phyloP scores from a whole-genome alignment of 2,888 invertebrate species.

The Holacanthella duospinosa region DNA sequence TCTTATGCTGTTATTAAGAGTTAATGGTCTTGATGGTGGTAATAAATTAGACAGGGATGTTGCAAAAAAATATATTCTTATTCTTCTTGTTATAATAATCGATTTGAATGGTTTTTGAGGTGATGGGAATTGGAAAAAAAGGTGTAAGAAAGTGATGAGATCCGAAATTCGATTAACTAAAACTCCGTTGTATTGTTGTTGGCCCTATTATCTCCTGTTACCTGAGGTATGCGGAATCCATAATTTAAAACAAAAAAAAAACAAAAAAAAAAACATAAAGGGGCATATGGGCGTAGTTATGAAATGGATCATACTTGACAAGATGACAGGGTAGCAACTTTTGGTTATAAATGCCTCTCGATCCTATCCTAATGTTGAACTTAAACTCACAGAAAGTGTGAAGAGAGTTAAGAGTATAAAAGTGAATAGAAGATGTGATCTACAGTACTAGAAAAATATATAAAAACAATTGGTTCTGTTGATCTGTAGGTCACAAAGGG shows the following conservation, averaged over 20 bases:
- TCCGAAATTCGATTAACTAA: conserved; percentile 5
- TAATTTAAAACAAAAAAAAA: background rate
- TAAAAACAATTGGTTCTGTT: no score
- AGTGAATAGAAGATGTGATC: no score
- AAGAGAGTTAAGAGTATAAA: background rate
- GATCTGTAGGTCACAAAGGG: background rate
- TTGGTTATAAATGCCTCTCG: background rate
- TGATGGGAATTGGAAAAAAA: no score
- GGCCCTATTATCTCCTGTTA: no score
- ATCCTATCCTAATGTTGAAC: background rate
- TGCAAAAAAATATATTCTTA: no score
- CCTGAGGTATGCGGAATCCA: background rate
- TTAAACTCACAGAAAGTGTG: background rate
- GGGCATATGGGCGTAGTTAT: conserved; percentile 24
- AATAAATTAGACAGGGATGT: no score
- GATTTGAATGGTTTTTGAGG: no score
- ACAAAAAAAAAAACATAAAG: background rate
- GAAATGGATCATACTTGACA: conserved; percentile 34
- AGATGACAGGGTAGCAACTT: conserved; percentile 24
- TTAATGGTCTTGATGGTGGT: no score
- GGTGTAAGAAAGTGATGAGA: no score
- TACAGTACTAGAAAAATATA: no score
- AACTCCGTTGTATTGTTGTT: background rate
- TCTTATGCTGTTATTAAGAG: no score
- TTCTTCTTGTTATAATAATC: no score